phyloP scores from a whole-genome alignment of 2,113 vertebrate species.

The Rhinopithecus roxellana region DNA sequence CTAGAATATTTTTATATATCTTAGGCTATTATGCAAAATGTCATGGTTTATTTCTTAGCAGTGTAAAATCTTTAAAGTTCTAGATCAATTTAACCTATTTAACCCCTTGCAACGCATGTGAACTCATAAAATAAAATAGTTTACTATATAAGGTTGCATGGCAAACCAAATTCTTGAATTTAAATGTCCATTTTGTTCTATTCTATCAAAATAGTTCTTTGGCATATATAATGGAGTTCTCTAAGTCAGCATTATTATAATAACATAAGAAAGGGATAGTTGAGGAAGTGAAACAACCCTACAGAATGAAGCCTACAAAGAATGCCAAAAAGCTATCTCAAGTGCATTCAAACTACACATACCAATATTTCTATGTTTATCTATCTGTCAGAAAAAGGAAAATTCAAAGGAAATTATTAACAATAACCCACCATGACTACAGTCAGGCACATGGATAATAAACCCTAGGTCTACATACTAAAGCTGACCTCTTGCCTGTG shows the following conservation, averaged over 20 bases:
- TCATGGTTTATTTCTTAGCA: neutral
- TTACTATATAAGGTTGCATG: neutral
- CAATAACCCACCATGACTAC: neutral
- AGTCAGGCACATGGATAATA: neutral
- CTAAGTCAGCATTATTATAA: neutral
- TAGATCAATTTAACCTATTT: neutral
- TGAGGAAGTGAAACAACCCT: neutral
- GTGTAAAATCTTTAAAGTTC: neutral
- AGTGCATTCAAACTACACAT: neutral
- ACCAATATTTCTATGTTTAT: neutral
- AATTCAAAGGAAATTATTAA: neutral
- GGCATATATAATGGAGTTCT: neutral
- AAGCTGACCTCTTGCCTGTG: neutral
- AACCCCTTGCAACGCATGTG: neutral
- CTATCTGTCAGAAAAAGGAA: neutral
- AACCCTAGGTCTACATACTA: neutral
- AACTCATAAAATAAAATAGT: neutral
- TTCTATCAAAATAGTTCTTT: neutral
- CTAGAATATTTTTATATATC: neutral
- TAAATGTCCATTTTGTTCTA: neutral
- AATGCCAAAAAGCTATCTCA: neutral
- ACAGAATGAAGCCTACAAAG: neutral
- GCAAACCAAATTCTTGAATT: neutral
- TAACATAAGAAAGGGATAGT: neutral
- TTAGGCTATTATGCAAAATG: neutral